Base-by-base conservation (phyloP, 2,797 vertebrate genomes). In the Lagodon rhomboides region DNA sequence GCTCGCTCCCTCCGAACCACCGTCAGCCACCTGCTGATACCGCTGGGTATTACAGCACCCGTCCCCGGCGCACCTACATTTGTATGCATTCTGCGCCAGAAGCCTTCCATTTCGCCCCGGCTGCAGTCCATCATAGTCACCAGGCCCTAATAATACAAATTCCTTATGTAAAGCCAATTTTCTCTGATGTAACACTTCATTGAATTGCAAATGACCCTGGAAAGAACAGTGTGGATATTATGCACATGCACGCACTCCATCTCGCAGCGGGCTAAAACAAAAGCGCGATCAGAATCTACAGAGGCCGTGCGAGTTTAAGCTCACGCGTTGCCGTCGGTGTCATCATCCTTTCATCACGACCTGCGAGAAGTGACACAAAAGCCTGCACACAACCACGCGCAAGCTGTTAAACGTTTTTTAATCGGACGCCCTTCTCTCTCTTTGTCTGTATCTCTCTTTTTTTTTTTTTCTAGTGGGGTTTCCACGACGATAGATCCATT, bases 401-500 rank as follows among this genome's bases (percentile, higher is more conserved):
- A 58, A 15, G 66, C 87, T 65, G 79, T 77, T 76, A 58, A 73
- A 68, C n/a, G 9, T 50, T 1, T 50, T 1, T 13, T 77, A 63
- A 79, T 34, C 41, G 7, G 12, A 47, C 12, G 65, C 27, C 30
- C 34, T n/a, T 46, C 44, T 72, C 13, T 73, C 3, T 50, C 12
- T 25, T 62, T 50, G 3, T 30, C 3, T 30, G 3, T 30, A 30
- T 30, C 5, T 34, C 30, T 34, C 1, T 46, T 22, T 27, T 27
- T 64, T 43, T 49, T n/a, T 1, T 23, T 5, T 15, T 69, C 18
- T 41, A 99, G 98, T 20, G 98, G 98, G 10, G 98, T 99, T 90
- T 99, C 98, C 79, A 99, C 98, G 4, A 99, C 98, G 50, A 99
- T 99, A 96, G 98, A 99, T 91, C 98, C 98, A 0, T 99, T 99